phyloP scores from a whole-genome alignment of 2,888 invertebrate species.

The Clunio marinus region DNA sequence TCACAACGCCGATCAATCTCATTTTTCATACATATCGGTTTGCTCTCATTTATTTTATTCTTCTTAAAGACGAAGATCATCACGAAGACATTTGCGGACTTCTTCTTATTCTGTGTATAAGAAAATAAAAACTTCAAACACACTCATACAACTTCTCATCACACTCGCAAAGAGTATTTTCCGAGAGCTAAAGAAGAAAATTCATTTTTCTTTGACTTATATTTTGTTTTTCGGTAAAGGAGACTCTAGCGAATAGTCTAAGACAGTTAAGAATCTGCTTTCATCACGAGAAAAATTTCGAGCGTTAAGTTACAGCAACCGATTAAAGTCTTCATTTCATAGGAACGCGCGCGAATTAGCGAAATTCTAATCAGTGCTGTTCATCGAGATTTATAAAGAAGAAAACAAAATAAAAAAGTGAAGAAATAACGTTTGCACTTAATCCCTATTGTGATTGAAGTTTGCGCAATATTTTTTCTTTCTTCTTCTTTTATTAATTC shows the following conservation, averaged over 20 bases:
- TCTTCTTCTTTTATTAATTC: too few relatives aligned
- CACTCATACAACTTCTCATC: too few relatives aligned
- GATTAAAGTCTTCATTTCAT: conserved; percentile 7
- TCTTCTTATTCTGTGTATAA: too few relatives aligned
- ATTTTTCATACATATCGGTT: background rate
- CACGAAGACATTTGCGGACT: conserved; percentile 2
- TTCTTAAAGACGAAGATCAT: background rate
- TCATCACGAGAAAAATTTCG: background rate
- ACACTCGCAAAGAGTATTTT: too few relatives aligned
- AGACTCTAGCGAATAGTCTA: background rate
- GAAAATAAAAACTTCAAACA: background rate
- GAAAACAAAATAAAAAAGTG: background rate
- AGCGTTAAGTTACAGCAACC: background rate
- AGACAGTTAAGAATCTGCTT: conserved; percentile 14
- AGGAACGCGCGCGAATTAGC: background rate
- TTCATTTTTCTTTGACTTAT: conserved; percentile 4
- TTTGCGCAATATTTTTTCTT: background rate
- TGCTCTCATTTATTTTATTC: background rate
- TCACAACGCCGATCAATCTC: background rate
- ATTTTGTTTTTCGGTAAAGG: conserved; percentile 3
- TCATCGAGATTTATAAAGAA: background rate
- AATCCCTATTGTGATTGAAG: background rate
- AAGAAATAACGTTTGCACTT: background rate
- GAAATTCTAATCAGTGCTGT: background rate
- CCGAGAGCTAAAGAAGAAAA: conserved; percentile 15